Conservation (phyloP, 2,888 invertebrate genomes). For the Polydrusus tereticollis region DNA sequence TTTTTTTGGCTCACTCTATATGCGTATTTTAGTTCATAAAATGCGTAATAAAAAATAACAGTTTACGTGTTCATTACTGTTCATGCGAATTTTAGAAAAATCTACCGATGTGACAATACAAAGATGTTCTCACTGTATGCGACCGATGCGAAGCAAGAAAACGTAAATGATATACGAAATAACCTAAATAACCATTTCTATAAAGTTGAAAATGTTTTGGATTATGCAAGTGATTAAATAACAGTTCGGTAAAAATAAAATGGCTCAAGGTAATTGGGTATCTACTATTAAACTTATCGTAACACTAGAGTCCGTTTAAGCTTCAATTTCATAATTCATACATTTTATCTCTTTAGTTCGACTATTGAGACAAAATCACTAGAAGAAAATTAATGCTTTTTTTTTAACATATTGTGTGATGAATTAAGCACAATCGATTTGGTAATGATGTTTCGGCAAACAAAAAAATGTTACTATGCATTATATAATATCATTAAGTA, state of each 20-base stretch:
- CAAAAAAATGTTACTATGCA: neutral
- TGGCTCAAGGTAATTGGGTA: conserved; percentile 2
- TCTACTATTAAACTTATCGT: neutral
- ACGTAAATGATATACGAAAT: neutral
- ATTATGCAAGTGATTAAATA: neutral
- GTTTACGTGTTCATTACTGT: too few species aligned
- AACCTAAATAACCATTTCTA: neutral
- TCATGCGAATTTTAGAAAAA: too few species aligned
- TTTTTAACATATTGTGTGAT: neutral
- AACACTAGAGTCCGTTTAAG: neutral
- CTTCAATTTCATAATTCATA: too few species aligned
- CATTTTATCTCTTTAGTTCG: too few species aligned
- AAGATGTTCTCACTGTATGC: too few species aligned
- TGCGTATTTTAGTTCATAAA: too few species aligned
- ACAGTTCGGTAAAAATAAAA: neutral
- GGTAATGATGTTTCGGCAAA: neutral
- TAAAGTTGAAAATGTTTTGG: neutral
- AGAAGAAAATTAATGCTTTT: neutral
- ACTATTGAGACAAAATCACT: neutral
- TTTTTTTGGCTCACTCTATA: too few species aligned
- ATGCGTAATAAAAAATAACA: too few species aligned
- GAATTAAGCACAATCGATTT: neutral
- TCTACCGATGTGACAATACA: too few species aligned
- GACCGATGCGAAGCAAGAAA: too few species aligned
- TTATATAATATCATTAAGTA: neutral